Percentiles rank a stretch among this genome's conserved stretches.
These are phyloP conservation scores for Drosophila buzzatii DNA, from an alignment of 2,888 invertebrate species.

Conservation along the genomic window DNA sequence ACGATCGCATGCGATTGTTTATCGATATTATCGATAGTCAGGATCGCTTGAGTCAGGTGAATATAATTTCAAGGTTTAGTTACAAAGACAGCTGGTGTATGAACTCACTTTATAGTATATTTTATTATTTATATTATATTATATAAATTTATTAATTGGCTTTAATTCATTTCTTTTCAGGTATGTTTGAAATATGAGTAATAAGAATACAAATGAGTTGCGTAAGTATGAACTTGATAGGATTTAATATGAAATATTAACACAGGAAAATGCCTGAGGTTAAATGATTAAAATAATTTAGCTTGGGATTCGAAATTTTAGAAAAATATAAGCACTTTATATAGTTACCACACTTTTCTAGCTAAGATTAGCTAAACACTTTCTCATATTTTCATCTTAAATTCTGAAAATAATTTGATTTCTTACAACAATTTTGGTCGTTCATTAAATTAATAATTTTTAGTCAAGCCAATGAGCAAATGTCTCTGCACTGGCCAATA, in stretches of 20 bases:
- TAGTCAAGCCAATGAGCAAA: background rate
- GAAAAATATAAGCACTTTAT: too few relatives aligned
- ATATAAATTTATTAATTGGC: background rate
- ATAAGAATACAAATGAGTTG: background rate
- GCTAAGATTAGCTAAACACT: background rate
- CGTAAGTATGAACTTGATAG: conserved; percentile 41
- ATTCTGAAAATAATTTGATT: background rate
- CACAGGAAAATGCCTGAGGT: background rate
- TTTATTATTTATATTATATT: too few relatives aligned
- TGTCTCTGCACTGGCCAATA: background rate
- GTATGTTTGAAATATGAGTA: conserved; percentile 38
- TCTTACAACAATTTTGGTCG: background rate
- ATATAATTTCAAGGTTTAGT: conserved; percentile 15
- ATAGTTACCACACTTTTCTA: background rate
- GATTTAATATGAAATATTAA: background rate
- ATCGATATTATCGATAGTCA: conserved; percentile 93
- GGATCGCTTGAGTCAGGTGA: conserved; percentile 93
- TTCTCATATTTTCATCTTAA: background rate
- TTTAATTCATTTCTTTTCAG: conserved; percentile 44
- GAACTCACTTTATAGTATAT: background rate
- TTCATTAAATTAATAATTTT: background rate
- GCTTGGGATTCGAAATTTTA: too few relatives aligned
- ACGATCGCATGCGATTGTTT: conserved; percentile 91
- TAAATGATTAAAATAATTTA: too few relatives aligned
- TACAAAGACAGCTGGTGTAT: conserved; percentile 45